phyloP scores from a whole-genome alignment of 2,888 invertebrate species.

The Sialis fuliginosa region DNA sequence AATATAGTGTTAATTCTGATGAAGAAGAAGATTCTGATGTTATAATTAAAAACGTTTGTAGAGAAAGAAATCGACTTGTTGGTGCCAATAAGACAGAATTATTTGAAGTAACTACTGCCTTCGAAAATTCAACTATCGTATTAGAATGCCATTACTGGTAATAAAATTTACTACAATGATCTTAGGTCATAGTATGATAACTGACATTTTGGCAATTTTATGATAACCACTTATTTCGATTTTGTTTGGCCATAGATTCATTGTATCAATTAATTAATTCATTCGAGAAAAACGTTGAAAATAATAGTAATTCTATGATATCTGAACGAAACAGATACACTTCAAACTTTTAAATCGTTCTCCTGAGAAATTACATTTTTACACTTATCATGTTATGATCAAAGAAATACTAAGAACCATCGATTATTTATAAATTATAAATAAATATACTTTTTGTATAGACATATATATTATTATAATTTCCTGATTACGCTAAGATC shows the following conservation, averaged over 20 bases:
- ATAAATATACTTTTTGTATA: no score
- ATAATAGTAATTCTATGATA: no score
- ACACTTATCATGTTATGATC: no score
- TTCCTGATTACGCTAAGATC: no score
- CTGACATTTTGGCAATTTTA: not conserved
- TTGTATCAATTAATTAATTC: not conserved
- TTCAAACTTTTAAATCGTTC: no score
- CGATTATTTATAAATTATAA: no score
- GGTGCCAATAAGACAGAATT: not conserved
- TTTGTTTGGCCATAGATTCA: not conserved
- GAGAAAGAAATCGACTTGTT: conserved; percentile 21
- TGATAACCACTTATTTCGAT: not conserved
- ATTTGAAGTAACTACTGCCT: not conserved
- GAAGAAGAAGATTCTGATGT: conserved; percentile 10
- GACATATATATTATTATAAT: no score
- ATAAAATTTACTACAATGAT: conserved; percentile 6
- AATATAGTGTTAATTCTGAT: conserved; percentile 2
- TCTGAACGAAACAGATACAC: no score
- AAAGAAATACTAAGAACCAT: no score
- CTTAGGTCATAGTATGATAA: not conserved
- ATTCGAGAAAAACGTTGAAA: no score
- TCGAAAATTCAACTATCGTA: conserved; percentile 13
- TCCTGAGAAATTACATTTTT: no score
- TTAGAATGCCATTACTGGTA: conserved; percentile 34
- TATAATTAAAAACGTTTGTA: conserved; percentile 21